Evolutionary conservation across 2,797 vertebrate genomes (phyloP).

Genomic region (Pipistrellus pipistrellus): DNA sequence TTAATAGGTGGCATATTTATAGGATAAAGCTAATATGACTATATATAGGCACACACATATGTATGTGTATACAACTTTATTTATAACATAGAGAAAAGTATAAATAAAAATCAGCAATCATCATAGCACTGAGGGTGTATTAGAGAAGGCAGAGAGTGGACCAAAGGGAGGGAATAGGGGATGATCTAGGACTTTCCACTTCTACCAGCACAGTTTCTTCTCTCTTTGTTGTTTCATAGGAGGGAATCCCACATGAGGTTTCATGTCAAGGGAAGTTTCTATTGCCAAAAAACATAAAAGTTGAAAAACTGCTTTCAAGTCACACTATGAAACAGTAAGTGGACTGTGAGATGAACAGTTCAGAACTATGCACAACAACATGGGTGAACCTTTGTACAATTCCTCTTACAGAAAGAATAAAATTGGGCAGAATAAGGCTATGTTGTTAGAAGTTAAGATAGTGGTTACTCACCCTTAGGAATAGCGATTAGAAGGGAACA

Average conservation of each 20-base stretch:
- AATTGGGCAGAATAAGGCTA: background rate
- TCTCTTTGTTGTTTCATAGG: background rate
- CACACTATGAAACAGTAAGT: background rate
- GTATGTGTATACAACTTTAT: background rate
- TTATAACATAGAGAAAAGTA: background rate
- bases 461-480: background rate
- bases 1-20: background rate
- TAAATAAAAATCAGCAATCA: background rate
- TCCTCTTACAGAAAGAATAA: background rate
- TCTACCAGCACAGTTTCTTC: background rate
- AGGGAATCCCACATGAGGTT: background rate
- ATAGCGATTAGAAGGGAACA: background rate
- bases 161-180: background rate
- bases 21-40: background rate
- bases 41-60: background rate
- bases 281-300: background rate
- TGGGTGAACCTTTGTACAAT: background rate
- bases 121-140: background rate
- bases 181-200: background rate
- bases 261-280: background rate
- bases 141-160: background rate
- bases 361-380: background rate
- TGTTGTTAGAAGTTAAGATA: background rate
- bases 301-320: background rate
- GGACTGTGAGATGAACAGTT: background rate